Base-by-base conservation (phyloP, 2,113 vertebrate species). In the Gasterosteus aculeatus region DNA sequence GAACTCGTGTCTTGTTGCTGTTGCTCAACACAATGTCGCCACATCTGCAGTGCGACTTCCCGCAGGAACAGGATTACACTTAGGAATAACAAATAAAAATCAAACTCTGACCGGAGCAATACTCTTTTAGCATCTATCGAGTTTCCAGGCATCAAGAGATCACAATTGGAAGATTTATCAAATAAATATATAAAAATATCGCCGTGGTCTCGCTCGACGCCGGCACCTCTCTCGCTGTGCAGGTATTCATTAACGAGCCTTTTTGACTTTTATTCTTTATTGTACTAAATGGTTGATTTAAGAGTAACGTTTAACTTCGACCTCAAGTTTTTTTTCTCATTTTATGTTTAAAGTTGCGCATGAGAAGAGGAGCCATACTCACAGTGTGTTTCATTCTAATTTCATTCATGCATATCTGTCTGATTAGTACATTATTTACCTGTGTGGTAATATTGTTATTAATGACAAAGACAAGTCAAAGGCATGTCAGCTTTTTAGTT, bases 181-280 rank as follows among this genome's bases (percentile, higher is more conserved):
- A 59, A 35, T 10, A 44, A 56, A 56, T 29, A 29, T 29, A 12
- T 29, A 7, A 54, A 54, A 12, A 54, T 35, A 35, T 64, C 41
- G 33, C 51, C 47, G 42, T 5, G 15, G 29, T 57, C 57, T 60
- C 2, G 42, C 26, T 46, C 49, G 56, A 60, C 77, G 44, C 80
- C 26, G 73, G 69, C 70, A 47, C 71, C 76, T 70, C 75, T 82
- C 82, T 53, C 33, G 68, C 85, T 87, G 83, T 46, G 78, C 85
- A 86, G 82, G 87, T 77, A 89, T 91, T 89, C 29, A 5, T 88
- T 90, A 83, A 90, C 75, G 66, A 90, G 87, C 33, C 60, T 58
- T 81, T 38, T 41, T 26, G 16, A 33, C 22, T 26, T 79, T 1
- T 69, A 62, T 68, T 72, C 19, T 38, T 86, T n/a, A 67, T 69